Base-by-base conservation (phyloP, 1,140 invertebrate genomes). In the Asobara japonica region DNA sequence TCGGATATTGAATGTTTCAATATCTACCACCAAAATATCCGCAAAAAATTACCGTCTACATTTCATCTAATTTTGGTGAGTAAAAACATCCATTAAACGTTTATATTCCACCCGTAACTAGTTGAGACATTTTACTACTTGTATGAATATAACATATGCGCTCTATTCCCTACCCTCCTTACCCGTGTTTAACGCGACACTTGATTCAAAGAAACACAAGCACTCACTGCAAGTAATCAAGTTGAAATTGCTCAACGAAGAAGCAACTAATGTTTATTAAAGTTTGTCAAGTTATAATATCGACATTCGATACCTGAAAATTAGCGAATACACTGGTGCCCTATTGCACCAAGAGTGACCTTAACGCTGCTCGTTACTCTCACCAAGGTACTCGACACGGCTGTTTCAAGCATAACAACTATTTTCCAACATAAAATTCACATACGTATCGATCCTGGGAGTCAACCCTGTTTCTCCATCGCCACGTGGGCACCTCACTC, bases 241-340 rank as follows among this genome's bases (percentile, higher is more conserved):
- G n/a, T 1, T 16, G 7, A 2, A 45, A 45, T 3, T 18, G 13
- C n/a, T 5, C 41, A 13, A 13, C n/a, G 1, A 16, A 16, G 11
- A 45, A 3, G n/a, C 8, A 45, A 7, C 10, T 1, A 45, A 45
- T 45, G 41, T 45, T 45, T 45, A 45, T 45, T 16, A 45, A 45
- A 45, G 41, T 45, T 45, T 5, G 41, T 45, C n/a, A 45, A n/a
- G n/a, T 16, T 16, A 16, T 13, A 45, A 16, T 45, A 45, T 45
- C 41, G 41, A 45, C n/a, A 45, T 45, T 45, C 41, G 41, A 45
- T 45, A 45, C 41, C 18, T 45, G 41, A 45, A 45, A 45, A 45
- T 45, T 16, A 11, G 3, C 41, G 0, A 5, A 16, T 16, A 16
- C 41, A 45, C n/a, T 45, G 13, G 2, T n/a, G n/a, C 36, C 36